phyloP scores from a whole-genome alignment of 92 coral and sea anemone species.

The Umimayanthus kanabou region DNA sequence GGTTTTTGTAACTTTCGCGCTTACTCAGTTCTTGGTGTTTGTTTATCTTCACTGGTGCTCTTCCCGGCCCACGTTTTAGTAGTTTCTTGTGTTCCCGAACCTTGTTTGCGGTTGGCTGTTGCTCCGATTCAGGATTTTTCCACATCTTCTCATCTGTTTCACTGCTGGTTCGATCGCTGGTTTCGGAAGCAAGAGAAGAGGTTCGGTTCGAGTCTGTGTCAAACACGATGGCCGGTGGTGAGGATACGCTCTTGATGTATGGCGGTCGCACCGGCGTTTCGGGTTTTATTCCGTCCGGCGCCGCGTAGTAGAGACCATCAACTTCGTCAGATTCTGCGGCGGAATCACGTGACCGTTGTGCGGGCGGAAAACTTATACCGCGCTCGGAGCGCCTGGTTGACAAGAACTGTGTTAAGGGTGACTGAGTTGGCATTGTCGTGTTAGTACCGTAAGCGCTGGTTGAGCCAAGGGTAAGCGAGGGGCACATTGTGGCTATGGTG shows the following conservation, averaged over 20 bases:
- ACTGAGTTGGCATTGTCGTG: not conserved
- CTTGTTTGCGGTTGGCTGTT: not conserved
- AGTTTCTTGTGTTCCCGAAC: conserved; percentile 6
- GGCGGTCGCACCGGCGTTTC: conserved; percentile 6
- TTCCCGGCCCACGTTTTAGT: not conserved
- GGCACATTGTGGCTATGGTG: conserved; percentile 64
- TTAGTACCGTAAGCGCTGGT: not conserved
- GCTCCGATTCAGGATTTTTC: conserved; percentile 14
- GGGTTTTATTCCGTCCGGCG: not conserved
- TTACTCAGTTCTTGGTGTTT: not conserved
- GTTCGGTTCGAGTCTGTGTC: not conserved
- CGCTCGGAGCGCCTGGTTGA: conserved; percentile 9
- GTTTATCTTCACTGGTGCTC: not conserved
- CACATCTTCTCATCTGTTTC: not conserved
- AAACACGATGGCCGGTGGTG: conserved; percentile 9
- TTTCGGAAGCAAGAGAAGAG: not conserved
- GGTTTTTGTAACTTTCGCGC: conserved; percentile 20
- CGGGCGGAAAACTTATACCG: not conserved
- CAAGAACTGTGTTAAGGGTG: not conserved
- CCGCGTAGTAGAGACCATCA: not conserved
- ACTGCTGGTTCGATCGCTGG: not conserved
- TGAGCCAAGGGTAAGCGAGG: not conserved
- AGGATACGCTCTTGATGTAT: conserved; percentile 12
- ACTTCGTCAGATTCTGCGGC: not conserved
- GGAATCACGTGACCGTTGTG: not conserved